Percentiles rank a stretch among this genome's conserved stretches.
Evolutionary conservation across 2,888 invertebrate species (phyloP).

Genomic region (Dolichomitus sp.): DNA sequence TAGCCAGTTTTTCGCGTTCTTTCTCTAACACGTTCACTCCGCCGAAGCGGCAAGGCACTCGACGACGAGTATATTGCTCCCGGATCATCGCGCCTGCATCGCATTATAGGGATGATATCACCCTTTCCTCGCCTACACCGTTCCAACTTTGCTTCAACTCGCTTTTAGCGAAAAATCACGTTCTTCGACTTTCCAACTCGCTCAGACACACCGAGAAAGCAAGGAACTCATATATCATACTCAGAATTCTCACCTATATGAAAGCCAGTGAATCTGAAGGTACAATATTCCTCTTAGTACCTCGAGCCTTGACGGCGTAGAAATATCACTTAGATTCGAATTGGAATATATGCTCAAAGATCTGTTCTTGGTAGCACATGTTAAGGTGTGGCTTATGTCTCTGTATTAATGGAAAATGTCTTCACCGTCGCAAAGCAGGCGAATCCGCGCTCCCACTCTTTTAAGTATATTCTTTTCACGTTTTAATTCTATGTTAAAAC

Average conservation of each 20-base stretch:
- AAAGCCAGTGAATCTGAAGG: neutral
- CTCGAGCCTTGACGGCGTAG: neutral
- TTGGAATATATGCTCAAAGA: neutral
- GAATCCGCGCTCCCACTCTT: too few species aligned
- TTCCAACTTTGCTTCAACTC: constrained; percentile 64
- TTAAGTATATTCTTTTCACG: too few species aligned
- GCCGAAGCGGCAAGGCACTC: constrained; percentile 62
- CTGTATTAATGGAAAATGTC: too few species aligned
- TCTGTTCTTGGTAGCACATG: neutral
- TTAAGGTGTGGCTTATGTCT: too few species aligned
- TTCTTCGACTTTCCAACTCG: constrained; percentile 49
- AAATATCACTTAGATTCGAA: neutral
- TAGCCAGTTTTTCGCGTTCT: constrained; percentile 2
- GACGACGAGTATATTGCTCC: constrained; percentile 80
- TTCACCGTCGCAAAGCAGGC: too few species aligned
- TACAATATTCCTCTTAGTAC: neutral
- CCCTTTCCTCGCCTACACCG: constrained; percentile 75
- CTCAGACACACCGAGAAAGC: neutral
- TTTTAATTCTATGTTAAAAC: too few species aligned
- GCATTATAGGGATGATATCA: constrained; percentile 84
- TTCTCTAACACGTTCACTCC: constrained; percentile 29
- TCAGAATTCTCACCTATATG: neutral
- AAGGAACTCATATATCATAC: neutral
- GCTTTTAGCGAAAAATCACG: constrained; percentile 56
- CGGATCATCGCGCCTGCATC: constrained; percentile 85